Conservation (phyloP, 1,140 invertebrate genomes). For the Aricia agestis region DNA sequence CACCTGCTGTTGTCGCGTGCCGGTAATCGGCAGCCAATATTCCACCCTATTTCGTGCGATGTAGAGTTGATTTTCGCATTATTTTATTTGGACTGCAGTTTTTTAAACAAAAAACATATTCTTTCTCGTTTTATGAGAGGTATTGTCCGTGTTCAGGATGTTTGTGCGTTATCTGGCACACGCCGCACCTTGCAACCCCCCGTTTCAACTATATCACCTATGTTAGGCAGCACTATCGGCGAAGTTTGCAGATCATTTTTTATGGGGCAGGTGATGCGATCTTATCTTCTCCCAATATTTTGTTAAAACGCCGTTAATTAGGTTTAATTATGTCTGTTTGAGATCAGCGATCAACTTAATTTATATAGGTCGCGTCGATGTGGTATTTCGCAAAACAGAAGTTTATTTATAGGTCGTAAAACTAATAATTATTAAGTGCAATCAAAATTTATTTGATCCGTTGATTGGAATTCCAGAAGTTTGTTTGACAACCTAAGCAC, state of each 20-base stretch:
- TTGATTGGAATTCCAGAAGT: too few species aligned
- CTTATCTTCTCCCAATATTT: constrained; percentile 56
- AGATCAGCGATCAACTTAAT: constrained; percentile 27
- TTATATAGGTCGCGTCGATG: constrained; percentile 10
- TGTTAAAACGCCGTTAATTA: constrained; percentile 50
- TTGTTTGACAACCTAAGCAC: too few species aligned
- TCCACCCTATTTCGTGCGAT: constrained; percentile 18
- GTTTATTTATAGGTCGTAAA: neutral
- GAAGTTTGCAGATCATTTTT: constrained; percentile 61
- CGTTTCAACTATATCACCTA: constrained; percentile 48
- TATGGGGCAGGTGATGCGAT: constrained; percentile 55
- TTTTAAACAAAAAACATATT: constrained; percentile 56
- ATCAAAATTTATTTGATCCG: too few species aligned
- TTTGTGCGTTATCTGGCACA: constrained; percentile 71
- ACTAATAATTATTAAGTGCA: neutral
- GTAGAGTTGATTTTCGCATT: constrained; percentile 32
- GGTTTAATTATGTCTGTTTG: constrained; percentile 30
- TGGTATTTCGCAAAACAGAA: neutral
- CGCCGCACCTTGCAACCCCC: constrained; percentile 61
- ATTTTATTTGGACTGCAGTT: constrained; percentile 31
- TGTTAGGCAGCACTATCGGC: constrained; percentile 54
- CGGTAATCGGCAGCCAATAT: constrained; percentile 25
- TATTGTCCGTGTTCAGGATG: constrained; percentile 63
- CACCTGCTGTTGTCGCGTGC: constrained; percentile 73
- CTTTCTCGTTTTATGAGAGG: constrained; percentile 50